Evolutionary conservation across 2,797 vertebrate species (phyloP).

Genomic region (Ateles fusciceps): DNA sequence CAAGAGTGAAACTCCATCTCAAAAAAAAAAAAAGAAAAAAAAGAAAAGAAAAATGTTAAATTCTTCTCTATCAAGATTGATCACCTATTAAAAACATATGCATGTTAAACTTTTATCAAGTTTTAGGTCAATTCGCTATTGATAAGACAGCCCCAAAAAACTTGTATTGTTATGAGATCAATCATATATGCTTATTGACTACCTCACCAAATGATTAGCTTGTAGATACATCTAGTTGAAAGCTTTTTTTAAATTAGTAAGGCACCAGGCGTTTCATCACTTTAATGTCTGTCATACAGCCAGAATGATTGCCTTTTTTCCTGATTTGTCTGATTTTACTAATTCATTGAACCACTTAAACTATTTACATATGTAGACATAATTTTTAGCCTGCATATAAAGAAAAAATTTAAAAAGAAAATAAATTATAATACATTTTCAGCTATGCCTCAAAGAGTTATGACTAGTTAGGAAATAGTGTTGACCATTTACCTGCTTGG

Average conservation of each 20-base stretch:
- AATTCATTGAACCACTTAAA: neutral
- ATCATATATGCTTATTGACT: neutral
- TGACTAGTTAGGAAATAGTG: neutral
- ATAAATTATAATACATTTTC: neutral
- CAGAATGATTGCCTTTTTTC: neutral
- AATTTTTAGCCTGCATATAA: neutral
- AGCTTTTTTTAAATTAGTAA: neutral
- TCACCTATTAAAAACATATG: neutral
- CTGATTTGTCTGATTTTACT: neutral
- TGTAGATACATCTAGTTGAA: neutral
- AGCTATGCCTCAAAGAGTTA: neutral
- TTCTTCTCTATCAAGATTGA: neutral
- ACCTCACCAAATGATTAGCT: neutral
- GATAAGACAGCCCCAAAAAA: neutral
- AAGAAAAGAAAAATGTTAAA: neutral
- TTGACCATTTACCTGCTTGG: neutral
- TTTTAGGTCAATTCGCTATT: neutral
- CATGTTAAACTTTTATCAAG: slow-evolving; percentile 3
- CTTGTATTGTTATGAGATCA: neutral
- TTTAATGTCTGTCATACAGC: neutral
- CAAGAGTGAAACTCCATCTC: too few species aligned
- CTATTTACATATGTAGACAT: neutral
- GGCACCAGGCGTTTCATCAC: neutral
- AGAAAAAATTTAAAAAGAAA: slow-evolving; percentile 22
- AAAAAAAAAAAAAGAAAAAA: neutral